These are phyloP conservation scores for Oncorhynchus kisutch DNA, from an alignment of 2,113 vertebrate genomes.

Conservation along the genomic window DNA sequence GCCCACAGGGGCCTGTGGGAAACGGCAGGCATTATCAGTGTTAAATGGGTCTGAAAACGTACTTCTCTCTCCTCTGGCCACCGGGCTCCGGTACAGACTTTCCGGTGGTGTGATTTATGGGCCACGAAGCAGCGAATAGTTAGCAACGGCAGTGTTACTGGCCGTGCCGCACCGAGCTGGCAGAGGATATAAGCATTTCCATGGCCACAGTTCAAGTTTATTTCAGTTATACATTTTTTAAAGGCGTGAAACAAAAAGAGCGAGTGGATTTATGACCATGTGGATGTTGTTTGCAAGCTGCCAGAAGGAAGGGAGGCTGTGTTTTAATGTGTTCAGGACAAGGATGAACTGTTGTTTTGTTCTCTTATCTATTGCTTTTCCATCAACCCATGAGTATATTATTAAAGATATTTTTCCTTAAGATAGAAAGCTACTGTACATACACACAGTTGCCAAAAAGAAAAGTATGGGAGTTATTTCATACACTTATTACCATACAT, in stretches of 20 bases:
- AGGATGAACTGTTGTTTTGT: slow-evolving; percentile 14
- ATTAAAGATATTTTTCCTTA: slow-evolving; percentile 26
- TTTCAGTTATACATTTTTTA: slow-evolving; percentile 64
- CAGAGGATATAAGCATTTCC: slow-evolving; percentile 48
- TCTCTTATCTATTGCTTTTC: slow-evolving; percentile 24
- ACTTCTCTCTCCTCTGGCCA: slow-evolving; percentile 6
- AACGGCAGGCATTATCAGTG: slow-evolving; percentile 61
- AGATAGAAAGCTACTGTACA: no score
- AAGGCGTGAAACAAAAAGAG: slow-evolving; percentile 55
- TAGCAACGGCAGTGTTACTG: slow-evolving; percentile 47
- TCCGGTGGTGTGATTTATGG: slow-evolving; percentile 56
- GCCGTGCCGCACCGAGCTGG: not conserved
- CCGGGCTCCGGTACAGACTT: slow-evolving; percentile 32
- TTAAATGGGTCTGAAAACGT: slow-evolving; percentile 64
- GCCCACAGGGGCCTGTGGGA: slow-evolving; percentile 26
- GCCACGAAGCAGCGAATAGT: slow-evolving; percentile 49
- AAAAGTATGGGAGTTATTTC: not conserved
- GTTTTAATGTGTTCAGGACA: slow-evolving; percentile 54
- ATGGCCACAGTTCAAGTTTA: slow-evolving; percentile 70
- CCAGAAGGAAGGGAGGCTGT: slow-evolving; percentile 39
- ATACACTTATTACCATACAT: not conserved
- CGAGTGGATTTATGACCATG: slow-evolving; percentile 49
- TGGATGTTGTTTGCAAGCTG: slow-evolving; percentile 49
- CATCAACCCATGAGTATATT: slow-evolving; percentile 17
- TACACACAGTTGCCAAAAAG: not conserved